Base-by-base conservation (phyloP, 2,113 vertebrate genomes). In the Megatriorchis doriae region DNA sequence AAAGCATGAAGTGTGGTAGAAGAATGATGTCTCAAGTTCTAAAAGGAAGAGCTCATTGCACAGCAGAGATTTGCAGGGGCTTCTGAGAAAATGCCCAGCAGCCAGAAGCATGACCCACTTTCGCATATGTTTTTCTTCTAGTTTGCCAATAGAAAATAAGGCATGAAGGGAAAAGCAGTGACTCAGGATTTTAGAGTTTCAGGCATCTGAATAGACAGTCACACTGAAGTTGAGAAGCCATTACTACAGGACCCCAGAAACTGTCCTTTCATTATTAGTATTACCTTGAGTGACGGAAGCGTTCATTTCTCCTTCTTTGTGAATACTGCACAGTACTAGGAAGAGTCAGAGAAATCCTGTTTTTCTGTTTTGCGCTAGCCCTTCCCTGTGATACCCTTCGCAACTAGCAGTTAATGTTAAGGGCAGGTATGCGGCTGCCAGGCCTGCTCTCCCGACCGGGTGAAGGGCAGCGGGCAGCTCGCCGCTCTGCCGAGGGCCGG, bases 401-500 rank as follows among this genome's bases (percentile, higher is more conserved):
- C 20, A 31, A 3, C 38, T 19, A 34, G 7, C 32, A 43, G 36
- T 17, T 29, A 47, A 11, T 15, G 7, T 10, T 3, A 43, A 27
- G 32, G 0, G 26, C 34, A 3, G 34, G 10, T 0, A 16, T 3
- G 32, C 0, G 55, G 62, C 56, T 13, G 40, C 73, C 0, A 31
- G 5, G 63, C 40, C 58, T 8, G 38, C 36, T 29, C 27, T 16
- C 48, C 32, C 14, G 9, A 12, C 1, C 0, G 5, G 29, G 23
- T 0, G 13, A 40, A 32, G 32, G 38, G 45, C 75, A 32, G 62
- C 34, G 36, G 79, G 66, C 34, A 34, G 83, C 23, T 7, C 7
- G 2, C 59, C 36, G 62, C 58, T 16, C 32, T 2, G 8, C 8
- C 0, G 5, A 19, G 38, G 31, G 53, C 42, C 10, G n/a, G 45